Percentiles rank a stretch among this genome's conserved stretches.
phyloP scores from a whole-genome alignment of 2,113 vertebrate species.

The Nanorana parkeri region DNA sequence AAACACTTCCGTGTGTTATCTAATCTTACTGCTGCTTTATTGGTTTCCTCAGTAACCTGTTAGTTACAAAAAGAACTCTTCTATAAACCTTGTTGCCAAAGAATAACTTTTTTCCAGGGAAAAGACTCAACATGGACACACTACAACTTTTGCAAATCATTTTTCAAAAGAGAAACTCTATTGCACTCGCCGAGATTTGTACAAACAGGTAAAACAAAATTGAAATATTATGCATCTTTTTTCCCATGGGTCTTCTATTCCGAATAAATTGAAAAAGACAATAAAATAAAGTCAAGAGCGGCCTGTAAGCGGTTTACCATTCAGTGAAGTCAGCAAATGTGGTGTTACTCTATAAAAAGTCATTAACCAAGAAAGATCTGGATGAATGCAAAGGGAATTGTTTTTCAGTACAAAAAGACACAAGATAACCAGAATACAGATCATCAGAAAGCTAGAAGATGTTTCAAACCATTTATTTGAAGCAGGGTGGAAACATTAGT shows the following conservation, averaged over 20 bases:
- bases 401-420: constrained; percentile 4
- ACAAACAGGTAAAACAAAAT: constrained; percentile 15
- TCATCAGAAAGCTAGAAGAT: not conserved
- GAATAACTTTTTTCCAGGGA: no score
- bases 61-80: no score
- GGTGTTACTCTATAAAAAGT: constrained; percentile 6
- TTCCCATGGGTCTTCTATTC: no score
- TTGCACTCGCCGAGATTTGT: not conserved
- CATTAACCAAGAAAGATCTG: constrained; percentile 8
- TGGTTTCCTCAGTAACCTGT: no score
- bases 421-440: not conserved
- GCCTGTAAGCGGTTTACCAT: not conserved
- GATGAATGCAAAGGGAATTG: constrained; percentile 7
- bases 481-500: not conserved
- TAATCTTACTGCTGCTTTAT: no score
- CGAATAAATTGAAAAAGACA: not conserved
- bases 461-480: not conserved
- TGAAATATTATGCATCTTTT: no score
- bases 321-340: constrained; percentile 15
- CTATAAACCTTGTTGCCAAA: no score
- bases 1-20: no score
- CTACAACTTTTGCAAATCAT: no score
- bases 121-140: no score
- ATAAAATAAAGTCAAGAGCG: not conserved
- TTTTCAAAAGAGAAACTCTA: no score